These are phyloP conservation scores for Corynorhinus townsendii DNA, from an alignment of 2,113 vertebrate genomes.

Conservation along the genomic window DNA sequence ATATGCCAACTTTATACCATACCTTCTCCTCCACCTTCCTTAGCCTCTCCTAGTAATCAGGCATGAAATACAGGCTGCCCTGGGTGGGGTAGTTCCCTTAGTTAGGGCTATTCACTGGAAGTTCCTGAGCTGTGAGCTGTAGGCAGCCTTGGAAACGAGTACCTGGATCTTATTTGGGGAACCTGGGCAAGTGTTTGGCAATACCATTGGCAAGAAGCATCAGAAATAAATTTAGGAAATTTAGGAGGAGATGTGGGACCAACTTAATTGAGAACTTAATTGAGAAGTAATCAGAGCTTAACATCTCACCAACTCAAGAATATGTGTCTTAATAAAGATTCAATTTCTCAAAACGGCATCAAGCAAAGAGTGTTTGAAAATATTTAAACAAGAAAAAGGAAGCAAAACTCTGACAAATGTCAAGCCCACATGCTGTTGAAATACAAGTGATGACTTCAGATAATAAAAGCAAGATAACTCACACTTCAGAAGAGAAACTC, in stretches of 20 bases:
- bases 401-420: constrained; percentile 29
- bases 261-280: background rate
- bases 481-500: background rate
- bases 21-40: background rate
- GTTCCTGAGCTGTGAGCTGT: background rate
- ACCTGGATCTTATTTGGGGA: background rate
- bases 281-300: constrained; percentile 23
- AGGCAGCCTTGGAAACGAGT: background rate
- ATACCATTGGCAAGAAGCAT: background rate
- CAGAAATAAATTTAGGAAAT: background rate
- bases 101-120: background rate
- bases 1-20: background rate
- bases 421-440: constrained; percentile 18
- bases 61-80: too few relatives aligned
- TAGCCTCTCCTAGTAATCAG: background rate
- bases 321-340: constrained; percentile 16
- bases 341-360: background rate
- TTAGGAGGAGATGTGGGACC: background rate
- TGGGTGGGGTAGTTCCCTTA: background rate
- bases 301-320: constrained; percentile 12
- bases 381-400: background rate
- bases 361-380: constrained; percentile 42
- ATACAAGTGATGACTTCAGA: background rate
- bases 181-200: background rate
- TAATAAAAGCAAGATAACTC: background rate